Evolutionary conservation across 1,140 invertebrate genomes (phyloP), one percentile per base, ranked within the genome.

Genomic region (Halesus radiatus): DNA sequence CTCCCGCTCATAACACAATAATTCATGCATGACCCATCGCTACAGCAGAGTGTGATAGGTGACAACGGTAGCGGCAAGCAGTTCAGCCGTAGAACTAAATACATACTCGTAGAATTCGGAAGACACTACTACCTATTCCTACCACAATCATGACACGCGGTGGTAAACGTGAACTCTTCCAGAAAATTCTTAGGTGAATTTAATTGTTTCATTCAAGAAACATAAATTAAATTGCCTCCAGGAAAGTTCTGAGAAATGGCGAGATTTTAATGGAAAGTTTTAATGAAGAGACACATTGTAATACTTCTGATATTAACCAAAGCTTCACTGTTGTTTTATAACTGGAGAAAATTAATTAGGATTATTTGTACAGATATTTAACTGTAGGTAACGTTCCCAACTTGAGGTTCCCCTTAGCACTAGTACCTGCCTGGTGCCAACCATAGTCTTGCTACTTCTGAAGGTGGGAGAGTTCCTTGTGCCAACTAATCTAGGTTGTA

Each of bases 251-350:
- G 26, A 26, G 62, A 66, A 29, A 29, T 4, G 22, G 62, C 26
- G 29, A 66, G 29, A 66, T 66, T 66, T n/a, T 26, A 66, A 66
- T 66, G 10, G 15, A 66, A 66, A 66, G 10, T 66, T 66, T 22
- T 26, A 66, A 66, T 66, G 22, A 66, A 66, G 62, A 66, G 62
- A 66, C 62, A 66, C 23, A 29, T 64, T 26, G 60, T 64, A 64
- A 64, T 37, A 6, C n/a, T 37, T 37, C 32, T 8, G 32, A 37
- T 45, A 3, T 45, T 45, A 45, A 45, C 37, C 37, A 45, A 10
- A 45, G 8, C 62, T 37, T 26, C 62, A 37, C 29, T 66, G 62
- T 66, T 66, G 62, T 66, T 66, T 66, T 66, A 22, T 66, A 16
- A 29, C 37, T 13, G 10, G 62, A 66, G 62, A 66, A 66, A 66